Percentiles rank a stretch among this genome's conserved stretches.
These are phyloP conservation scores for Pontoporia blainvillei DNA, from an alignment of 2,113 vertebrate genomes.

Conservation along the genomic window DNA sequence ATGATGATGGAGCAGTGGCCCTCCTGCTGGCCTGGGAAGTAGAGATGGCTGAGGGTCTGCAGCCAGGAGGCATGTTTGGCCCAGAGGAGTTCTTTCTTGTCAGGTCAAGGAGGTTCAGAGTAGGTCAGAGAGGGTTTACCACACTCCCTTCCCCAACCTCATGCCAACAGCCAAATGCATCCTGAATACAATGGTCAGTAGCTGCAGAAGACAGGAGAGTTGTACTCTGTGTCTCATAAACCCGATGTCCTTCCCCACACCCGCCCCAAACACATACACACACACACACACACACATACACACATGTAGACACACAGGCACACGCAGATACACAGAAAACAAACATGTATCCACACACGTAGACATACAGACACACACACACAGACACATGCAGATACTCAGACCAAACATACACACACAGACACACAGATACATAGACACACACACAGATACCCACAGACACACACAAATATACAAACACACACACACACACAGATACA, in stretches of 20 bases:
- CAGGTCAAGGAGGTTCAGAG: background rate
- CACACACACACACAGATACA: rapidly evolving
- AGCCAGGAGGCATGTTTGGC: background rate
- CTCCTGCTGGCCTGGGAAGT: too few species aligned
- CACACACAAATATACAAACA: background rate
- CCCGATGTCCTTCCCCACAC: background rate
- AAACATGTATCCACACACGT: background rate
- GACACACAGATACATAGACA: background rate
- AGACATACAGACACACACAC: background rate
- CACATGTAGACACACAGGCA: rapidly evolving
- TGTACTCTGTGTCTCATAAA: background rate
- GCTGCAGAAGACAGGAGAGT: background rate
- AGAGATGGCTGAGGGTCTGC: background rate
- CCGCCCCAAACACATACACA: background rate
- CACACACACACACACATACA: background rate
- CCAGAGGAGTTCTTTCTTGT: background rate
- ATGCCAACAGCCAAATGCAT: background rate
- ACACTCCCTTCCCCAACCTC: background rate
- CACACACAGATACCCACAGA: rapidly evolving
- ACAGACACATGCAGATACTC: background rate
- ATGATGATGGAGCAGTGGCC: rapidly evolving
- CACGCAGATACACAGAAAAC: too few species aligned
- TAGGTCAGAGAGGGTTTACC: background rate
- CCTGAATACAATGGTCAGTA: background rate
- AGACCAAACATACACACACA: too few species aligned